Conservation (phyloP, 2,888 invertebrate species). For the Drosophila paracracens region DNA sequence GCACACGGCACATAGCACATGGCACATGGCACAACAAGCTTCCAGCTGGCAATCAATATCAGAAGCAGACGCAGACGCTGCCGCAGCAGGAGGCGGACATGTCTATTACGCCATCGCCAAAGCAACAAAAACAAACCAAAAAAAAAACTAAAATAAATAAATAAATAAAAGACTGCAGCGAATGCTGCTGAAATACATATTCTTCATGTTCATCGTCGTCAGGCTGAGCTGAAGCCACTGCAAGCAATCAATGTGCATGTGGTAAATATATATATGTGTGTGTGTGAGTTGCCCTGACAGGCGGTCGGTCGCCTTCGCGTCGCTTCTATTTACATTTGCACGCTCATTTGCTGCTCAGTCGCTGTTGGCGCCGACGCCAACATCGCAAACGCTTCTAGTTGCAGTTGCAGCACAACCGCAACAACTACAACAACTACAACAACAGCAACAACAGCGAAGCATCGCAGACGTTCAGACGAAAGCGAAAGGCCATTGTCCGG, state of each 20-base stretch:
- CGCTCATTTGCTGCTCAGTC: conserved; percentile 50
- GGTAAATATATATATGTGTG: conserved; percentile 9
- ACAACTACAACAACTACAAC: conserved; percentile 17
- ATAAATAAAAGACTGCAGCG: conserved; percentile 35
- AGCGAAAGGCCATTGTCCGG: conserved; percentile 86
- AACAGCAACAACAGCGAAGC: conserved; percentile 45
- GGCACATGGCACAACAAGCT: conserved; percentile 39
- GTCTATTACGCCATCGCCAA: conserved; percentile 75
- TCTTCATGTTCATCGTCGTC: conserved; percentile 65
- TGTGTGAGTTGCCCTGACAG: conserved; percentile 9
- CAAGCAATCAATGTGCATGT: conserved; percentile 35
- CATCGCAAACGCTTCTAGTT: conserved; percentile 48
- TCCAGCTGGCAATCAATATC: conserved; percentile 61
- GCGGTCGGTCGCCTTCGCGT: conserved; percentile 45
- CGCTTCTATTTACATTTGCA: conserved; percentile 69
- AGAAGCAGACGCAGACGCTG: conserved; percentile 43
- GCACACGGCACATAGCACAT: conserved; percentile 21
- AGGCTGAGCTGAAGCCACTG: conserved; percentile 21
- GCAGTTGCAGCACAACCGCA: conserved; percentile 46
- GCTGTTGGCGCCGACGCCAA: conserved; percentile 49
- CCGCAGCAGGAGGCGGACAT: conserved; percentile 60
- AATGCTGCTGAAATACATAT: conserved; percentile 39
- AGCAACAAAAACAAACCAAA: conserved; percentile 22
- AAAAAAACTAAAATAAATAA: conserved; percentile 21
- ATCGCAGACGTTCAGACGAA: conserved; percentile 82